phyloP scores from a whole-genome alignment of 2,797 vertebrate genomes.

The Holocentrus rufus region DNA sequence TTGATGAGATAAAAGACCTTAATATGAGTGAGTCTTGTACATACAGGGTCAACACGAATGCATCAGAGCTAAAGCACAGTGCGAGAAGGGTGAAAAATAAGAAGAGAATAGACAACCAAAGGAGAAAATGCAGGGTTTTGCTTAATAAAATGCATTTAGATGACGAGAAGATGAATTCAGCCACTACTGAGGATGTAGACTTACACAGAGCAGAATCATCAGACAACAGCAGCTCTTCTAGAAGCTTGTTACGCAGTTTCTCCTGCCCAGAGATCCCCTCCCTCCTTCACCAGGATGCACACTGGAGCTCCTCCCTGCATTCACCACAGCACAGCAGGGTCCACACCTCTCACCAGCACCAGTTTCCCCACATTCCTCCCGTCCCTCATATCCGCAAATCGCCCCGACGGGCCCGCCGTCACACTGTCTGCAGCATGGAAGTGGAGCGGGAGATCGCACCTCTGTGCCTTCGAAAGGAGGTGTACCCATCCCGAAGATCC shows the following conservation, averaged over 20 bases:
- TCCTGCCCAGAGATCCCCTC: conserved; percentile 87
- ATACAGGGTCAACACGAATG: background rate
- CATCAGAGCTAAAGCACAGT: conserved; percentile 1
- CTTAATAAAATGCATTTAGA: background rate
- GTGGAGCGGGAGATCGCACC: conserved; percentile 84
- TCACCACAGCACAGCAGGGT: conserved; percentile 54
- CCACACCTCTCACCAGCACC: conserved; percentile 43
- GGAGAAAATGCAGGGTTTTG: conserved; percentile 45
- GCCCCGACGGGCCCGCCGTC: conserved; percentile 80
- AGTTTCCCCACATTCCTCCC: conserved; percentile 11
- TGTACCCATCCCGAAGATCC: conserved; percentile 82
- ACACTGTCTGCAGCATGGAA: conserved; percentile 88
- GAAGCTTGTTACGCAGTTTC: conserved; percentile 82
- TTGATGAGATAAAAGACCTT: background rate
- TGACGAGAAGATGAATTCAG: conserved; percentile 23
- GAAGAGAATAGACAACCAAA: conserved; percentile 40
- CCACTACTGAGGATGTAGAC: conserved; percentile 42
- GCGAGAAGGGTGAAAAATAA: conserved; percentile 8
- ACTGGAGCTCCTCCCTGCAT: conserved; percentile 46
- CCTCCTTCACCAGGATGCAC: conserved; percentile 46
- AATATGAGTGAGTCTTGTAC: background rate
- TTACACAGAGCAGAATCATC: background rate
- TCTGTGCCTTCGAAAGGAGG: conserved; percentile 89
- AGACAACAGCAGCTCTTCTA: conserved; percentile 43
- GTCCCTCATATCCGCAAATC: conserved; percentile 53